These are phyloP conservation scores for Tenebrio molitor DNA, from an alignment of 1,140 invertebrate species.

Conservation along the genomic window DNA sequence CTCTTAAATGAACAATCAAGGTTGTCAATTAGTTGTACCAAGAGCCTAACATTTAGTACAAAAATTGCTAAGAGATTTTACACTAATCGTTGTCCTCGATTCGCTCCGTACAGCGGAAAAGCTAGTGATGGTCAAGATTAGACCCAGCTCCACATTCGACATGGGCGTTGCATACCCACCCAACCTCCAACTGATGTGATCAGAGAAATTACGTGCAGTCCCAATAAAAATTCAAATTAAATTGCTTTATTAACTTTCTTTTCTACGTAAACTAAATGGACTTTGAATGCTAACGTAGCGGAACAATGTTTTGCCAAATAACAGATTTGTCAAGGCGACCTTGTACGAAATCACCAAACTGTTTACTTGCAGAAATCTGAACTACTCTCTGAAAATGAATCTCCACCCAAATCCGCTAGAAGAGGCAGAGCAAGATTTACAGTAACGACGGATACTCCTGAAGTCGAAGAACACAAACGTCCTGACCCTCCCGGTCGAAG, in stretches of 20 bases:
- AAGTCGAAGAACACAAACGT: slow-evolving; percentile 39
- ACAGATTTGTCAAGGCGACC: slow-evolving; percentile 7
- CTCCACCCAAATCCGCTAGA: slow-evolving; percentile 46
- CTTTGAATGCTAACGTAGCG: no score
- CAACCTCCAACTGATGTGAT: slow-evolving; percentile 18
- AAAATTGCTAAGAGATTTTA: no score
- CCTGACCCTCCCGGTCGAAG: slow-evolving; percentile 43
- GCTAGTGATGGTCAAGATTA: no score
- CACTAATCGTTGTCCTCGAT: no score
- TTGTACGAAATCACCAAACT: slow-evolving; percentile 13
- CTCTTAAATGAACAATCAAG: slow-evolving; percentile 14
- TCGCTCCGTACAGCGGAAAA: no score
- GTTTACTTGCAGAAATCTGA: slow-evolving; percentile 22
- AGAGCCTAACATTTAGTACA: no score
- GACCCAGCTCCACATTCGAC: no score
- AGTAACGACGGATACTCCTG: slow-evolving; percentile 54
- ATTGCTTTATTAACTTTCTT: slow-evolving; percentile 32
- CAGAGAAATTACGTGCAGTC: slow-evolving; percentile 15
- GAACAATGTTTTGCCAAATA: neutral
- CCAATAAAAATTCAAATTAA: slow-evolving; percentile 17
- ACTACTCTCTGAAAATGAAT: slow-evolving; percentile 15
- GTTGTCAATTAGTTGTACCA: slow-evolving; percentile 21
- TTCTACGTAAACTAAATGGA: slow-evolving; percentile 10
- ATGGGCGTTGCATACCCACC: slow-evolving; percentile 15
- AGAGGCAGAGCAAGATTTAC: slow-evolving; percentile 62